A percentile compares a stretch with the other conserved stretches of the same genome.
phyloP scores from a whole-genome alignment of 2,888 invertebrate species.

The Chrysina gloriosa region DNA sequence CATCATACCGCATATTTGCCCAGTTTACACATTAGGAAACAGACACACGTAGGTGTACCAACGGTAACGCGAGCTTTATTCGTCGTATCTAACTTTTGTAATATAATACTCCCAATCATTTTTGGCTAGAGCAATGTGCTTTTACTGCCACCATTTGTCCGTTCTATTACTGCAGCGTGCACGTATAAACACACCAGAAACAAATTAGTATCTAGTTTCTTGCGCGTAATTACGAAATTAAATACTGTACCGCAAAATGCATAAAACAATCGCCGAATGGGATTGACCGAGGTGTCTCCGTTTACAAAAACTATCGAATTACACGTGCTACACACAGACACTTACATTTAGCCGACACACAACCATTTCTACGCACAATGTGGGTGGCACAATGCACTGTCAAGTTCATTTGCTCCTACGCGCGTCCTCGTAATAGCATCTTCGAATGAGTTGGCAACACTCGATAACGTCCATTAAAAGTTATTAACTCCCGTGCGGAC shows the following conservation, averaged over 20 bases:
- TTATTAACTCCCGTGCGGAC: slow-evolving; percentile 5
- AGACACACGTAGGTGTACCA: too few relatives aligned
- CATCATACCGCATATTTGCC: too few relatives aligned
- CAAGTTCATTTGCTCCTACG: slow-evolving; percentile 21
- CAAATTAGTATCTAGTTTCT: slow-evolving; percentile 5
- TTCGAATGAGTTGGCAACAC: slow-evolving; percentile 23
- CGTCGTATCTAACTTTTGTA: too few relatives aligned
- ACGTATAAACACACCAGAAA: not conserved
- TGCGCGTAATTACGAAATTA: not conserved
- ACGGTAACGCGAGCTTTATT: too few relatives aligned
- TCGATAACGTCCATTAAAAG: slow-evolving; percentile 25
- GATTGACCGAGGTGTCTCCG: not conserved
- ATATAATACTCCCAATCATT: too few relatives aligned
- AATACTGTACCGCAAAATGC: not conserved
- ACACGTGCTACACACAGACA: not conserved
- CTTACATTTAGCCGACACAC: not conserved
- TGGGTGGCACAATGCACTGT: slow-evolving; percentile 21
- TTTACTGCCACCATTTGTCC: too few relatives aligned
- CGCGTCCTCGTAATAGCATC: slow-evolving; percentile 1
- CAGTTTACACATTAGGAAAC: too few relatives aligned
- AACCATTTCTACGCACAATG: not conserved
- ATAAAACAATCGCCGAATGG: not conserved
- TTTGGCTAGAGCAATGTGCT: too few relatives aligned
- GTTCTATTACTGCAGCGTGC: too few relatives aligned
- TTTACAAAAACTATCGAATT: slow-evolving; percentile 19